Percentiles rank a stretch among this genome's conserved stretches.
Conservation (phyloP, 2,888 invertebrate genomes). For the Drosophila siamana region DNA sequence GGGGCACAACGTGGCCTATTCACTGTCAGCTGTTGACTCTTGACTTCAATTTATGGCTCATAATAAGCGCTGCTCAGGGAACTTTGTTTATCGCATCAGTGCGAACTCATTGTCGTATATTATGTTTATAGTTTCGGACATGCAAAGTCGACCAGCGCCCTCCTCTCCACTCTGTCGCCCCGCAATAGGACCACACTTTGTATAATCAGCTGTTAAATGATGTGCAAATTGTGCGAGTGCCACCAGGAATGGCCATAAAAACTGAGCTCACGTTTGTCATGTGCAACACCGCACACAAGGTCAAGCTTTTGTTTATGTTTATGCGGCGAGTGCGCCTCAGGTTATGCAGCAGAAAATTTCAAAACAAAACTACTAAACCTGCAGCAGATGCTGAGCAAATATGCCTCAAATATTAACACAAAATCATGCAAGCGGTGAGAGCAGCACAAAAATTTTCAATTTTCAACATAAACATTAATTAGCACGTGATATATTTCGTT, state of each 20-base stretch:
- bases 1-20: too few species aligned
- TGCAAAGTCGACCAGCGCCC: slow-evolving; percentile 46
- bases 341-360: slow-evolving; percentile 40
- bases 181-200: slow-evolving; percentile 47
- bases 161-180: background rate
- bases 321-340: slow-evolving; percentile 27
- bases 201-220: slow-evolving; percentile 77
- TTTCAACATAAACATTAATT: slow-evolving; percentile 73
- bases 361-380: background rate
- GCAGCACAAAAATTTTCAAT: slow-evolving; percentile 59
- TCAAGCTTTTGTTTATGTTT: slow-evolving; percentile 29
- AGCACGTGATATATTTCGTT: slow-evolving; percentile 75
- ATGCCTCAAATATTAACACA: too few species aligned
- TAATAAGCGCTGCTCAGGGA: slow-evolving; percentile 64
- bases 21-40: too few species aligned
- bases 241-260: slow-evolving; percentile 18
- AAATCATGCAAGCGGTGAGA: too few species aligned
- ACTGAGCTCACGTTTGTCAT: background rate
- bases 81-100: slow-evolving; percentile 46
- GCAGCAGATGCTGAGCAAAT: slow-evolving; percentile 38
- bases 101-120: slow-evolving; percentile 47
- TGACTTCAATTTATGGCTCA: slow-evolving; percentile 62
- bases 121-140: slow-evolving; percentile 76
- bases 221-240: slow-evolving; percentile 64
- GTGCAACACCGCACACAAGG: slow-evolving; percentile 36